phyloP scores from a whole-genome alignment of 2,888 invertebrate genomes.

The Pardosa pseudoannulata region DNA sequence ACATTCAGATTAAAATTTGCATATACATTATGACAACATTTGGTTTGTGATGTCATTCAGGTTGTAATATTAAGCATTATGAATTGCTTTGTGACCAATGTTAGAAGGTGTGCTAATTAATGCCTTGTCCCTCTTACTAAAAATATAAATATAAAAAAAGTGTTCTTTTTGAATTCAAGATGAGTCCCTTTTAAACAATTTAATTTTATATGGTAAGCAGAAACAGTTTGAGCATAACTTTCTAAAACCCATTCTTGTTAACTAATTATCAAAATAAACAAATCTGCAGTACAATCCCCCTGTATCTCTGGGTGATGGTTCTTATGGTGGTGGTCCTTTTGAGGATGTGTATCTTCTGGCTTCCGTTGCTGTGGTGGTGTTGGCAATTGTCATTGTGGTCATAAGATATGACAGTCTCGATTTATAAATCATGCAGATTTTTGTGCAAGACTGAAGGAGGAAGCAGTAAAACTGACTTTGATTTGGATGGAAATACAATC shows the following conservation, averaged over 20 bases:
- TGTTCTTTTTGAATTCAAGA: too few relatives aligned
- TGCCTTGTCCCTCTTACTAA: too few relatives aligned
- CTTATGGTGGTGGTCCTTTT: slow-evolving; percentile 48
- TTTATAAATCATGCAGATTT: slow-evolving; percentile 54
- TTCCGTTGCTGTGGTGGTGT: slow-evolving; percentile 50
- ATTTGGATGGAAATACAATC: neutral
- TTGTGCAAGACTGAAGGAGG: slow-evolving; percentile 39
- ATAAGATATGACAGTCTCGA: slow-evolving; percentile 30
- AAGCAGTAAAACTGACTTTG: neutral
- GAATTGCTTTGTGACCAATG: too few relatives aligned
- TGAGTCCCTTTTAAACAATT: too few relatives aligned
- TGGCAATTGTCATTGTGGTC: slow-evolving; percentile 45
- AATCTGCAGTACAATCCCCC: slow-evolving; percentile 25
- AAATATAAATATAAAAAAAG: too few relatives aligned
- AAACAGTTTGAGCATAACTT: neutral
- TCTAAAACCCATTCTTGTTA: neutral
- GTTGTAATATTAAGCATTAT: too few relatives aligned
- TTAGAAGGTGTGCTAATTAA: too few relatives aligned
- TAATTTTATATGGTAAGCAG: slow-evolving; percentile 12
- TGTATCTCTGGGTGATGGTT: slow-evolving; percentile 36
- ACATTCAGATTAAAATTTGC: too few relatives aligned
- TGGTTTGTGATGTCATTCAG: too few relatives aligned
- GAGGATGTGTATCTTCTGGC: slow-evolving; percentile 54
- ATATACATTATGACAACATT: too few relatives aligned
- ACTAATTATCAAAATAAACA: slow-evolving; percentile 38